Evolutionary conservation across 2,113 vertebrate genomes (phyloP).

Genomic region (Herpailurus yagouaroundi): DNA sequence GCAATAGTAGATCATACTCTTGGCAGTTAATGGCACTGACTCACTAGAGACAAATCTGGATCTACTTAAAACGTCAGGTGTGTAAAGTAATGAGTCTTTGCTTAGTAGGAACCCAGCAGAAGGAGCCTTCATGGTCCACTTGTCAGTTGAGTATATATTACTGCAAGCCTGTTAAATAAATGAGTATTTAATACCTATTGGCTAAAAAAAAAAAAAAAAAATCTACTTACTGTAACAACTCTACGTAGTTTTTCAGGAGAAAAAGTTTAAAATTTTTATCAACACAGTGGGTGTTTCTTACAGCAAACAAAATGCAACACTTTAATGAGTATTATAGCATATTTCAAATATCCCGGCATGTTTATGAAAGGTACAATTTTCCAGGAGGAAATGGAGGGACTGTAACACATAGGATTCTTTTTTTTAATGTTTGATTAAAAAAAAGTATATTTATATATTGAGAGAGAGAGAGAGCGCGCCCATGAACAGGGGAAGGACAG

Average conservation of each 20-base stretch:
- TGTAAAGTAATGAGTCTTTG: constrained; percentile 76
- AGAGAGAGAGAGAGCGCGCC: too few relatives aligned
- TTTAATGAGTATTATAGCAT: not conserved
- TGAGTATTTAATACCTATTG: constrained; percentile 77
- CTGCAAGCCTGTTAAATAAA: constrained; percentile 84
- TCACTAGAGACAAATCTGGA: constrained; percentile 74
- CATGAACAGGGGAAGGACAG: too few relatives aligned
- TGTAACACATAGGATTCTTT: not conserved
- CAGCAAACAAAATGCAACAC: not conserved
- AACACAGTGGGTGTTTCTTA: not conserved
- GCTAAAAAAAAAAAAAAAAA: constrained; percentile 3
- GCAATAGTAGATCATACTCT: constrained; percentile 69
- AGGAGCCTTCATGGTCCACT: constrained; percentile 81
- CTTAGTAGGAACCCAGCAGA: constrained; percentile 77
- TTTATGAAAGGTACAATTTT: not conserved
- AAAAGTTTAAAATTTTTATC: constrained; percentile 7
- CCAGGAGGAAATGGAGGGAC: not conserved
- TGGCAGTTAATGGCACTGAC: constrained; percentile 71
- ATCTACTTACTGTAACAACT: not conserved
- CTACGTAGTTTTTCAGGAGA: not conserved
- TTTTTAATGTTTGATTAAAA: too few relatives aligned
- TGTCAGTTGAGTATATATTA: constrained; percentile 78
- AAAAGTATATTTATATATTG: too few relatives aligned
- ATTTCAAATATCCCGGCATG: not conserved
- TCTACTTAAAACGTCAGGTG: constrained; percentile 79